Conservation (phyloP, 2,797 vertebrate genomes). For the Chiloscyllium punctatum region DNA sequence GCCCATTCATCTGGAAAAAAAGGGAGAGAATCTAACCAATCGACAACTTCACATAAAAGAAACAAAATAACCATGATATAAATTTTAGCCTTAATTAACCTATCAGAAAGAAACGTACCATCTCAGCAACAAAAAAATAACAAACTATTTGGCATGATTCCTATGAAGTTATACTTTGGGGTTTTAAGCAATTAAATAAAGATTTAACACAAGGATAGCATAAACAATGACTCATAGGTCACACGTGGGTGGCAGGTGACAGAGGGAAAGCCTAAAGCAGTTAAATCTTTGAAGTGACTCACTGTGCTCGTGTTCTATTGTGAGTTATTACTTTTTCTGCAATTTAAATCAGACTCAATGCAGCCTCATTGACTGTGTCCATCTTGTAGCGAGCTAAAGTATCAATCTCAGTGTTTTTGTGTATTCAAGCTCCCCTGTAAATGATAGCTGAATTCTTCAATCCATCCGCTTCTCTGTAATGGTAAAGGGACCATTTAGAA, state of each 20-base stretch:
- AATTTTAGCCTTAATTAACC: not conserved
- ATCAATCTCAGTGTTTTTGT: slow-evolving; percentile 34
- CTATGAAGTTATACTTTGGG: slow-evolving; percentile 55
- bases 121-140: slow-evolving; percentile 46
- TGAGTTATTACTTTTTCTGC: slow-evolving; percentile 55
- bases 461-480: not conserved
- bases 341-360: slow-evolving; percentile 49
- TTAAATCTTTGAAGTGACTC: slow-evolving; percentile 58
- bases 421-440: slow-evolving; percentile 40
- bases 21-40: too few species aligned
- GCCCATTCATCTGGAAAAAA: not conserved
- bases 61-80: not conserved
- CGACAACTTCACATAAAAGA: not conserved
- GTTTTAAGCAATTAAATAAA: slow-evolving; percentile 70
- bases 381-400: not conserved
- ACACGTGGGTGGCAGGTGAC: slow-evolving; percentile 69
- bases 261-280: slow-evolving; percentile 59
- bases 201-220: slow-evolving; percentile 64
- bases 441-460: too few species aligned
- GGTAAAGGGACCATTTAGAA: not conserved
- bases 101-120: slow-evolving; percentile 39
- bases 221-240: slow-evolving; percentile 71
- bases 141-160: slow-evolving; percentile 46
- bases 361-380: slow-evolving; percentile 36
- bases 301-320: slow-evolving; percentile 51